Evolutionary conservation across 2,797 vertebrate genomes (phyloP).

Genomic region (Rhadinocentrus ornatus): DNA sequence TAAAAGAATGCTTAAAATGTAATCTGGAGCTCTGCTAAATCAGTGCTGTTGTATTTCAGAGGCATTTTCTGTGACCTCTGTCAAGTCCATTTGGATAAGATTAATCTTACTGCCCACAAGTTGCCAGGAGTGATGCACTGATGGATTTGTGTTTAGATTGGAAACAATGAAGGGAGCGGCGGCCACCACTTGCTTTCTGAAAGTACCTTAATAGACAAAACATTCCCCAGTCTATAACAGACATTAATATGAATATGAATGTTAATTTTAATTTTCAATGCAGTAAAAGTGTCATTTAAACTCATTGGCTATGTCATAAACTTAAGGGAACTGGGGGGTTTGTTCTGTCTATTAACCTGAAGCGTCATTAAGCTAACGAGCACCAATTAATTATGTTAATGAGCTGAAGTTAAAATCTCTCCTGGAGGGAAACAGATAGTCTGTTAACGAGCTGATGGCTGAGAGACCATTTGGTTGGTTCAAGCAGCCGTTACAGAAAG

Average conservation of each 20-base stretch:
- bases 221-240: conserved; percentile 5
- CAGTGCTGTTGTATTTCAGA: conserved; percentile 1
- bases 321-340: conserved; percentile 32
- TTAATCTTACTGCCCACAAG: background rate
- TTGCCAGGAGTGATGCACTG: background rate
- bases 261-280: background rate
- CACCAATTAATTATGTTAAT: conserved; percentile 66
- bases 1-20: conserved; percentile 16
- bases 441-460: conserved; percentile 46
- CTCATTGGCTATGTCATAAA: conserved; percentile 6
- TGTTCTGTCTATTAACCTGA: conserved; percentile 48
- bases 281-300: background rate
- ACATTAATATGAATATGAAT: background rate
- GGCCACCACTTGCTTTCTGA: background rate
- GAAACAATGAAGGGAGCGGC: conserved; percentile 43
- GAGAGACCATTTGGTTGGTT: conserved; percentile 24
- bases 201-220: conserved; percentile 14
- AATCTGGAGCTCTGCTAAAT: conserved; percentile 3
- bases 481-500: conserved; percentile 22
- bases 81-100: background rate
- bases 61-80: background rate
- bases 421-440: conserved; percentile 56
- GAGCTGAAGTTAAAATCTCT: conserved; percentile 44
- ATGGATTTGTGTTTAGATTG: conserved; percentile 7
- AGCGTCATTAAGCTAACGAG: conserved; percentile 64